Evolutionary conservation across 1,140 invertebrate species (phyloP).

Genomic region (Andrena cerasifolii): DNA sequence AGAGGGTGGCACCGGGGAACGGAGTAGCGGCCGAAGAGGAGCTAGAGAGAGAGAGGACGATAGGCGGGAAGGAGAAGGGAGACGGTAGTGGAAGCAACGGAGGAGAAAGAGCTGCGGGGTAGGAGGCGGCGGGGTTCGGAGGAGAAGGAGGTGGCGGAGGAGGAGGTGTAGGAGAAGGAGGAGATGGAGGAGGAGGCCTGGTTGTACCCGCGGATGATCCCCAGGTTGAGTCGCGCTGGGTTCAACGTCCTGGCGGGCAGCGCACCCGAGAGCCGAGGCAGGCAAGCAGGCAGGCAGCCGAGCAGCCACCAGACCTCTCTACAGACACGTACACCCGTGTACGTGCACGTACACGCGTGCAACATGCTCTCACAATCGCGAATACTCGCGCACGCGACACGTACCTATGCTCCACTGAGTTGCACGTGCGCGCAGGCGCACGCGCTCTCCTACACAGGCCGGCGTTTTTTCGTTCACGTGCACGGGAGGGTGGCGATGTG

Average conservation of each 20-base stretch:
- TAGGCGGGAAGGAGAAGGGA: neutral
- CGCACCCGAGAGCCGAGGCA: constrained; percentile 78
- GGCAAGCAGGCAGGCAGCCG: constrained; percentile 56
- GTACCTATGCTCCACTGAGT: constrained; percentile 38
- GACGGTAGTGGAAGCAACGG: constrained; percentile 7
- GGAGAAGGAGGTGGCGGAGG: neutral
- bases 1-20: neutral
- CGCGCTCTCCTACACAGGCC: constrained; percentile 46
- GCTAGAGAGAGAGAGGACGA: neutral
- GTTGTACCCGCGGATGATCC: constrained; percentile 80
- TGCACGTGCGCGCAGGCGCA: constrained; percentile 49
- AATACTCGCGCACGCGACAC: constrained; percentile 42
- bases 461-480: constrained; percentile 27
- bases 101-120: neutral
- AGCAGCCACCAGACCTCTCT: constrained; percentile 66
- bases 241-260: constrained; percentile 82
- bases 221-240: constrained; percentile 82
- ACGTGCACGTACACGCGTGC: neutral
- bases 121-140: neutral
- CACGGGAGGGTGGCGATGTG: neutral
- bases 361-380: neutral
- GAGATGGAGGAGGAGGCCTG: constrained; percentile 45
- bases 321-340: constrained; percentile 29
- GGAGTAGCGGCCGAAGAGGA: neutral
- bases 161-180: neutral